These are phyloP conservation scores for Cabera pusaria DNA, from an alignment of 2,888 invertebrate genomes.

Conservation along the genomic window DNA sequence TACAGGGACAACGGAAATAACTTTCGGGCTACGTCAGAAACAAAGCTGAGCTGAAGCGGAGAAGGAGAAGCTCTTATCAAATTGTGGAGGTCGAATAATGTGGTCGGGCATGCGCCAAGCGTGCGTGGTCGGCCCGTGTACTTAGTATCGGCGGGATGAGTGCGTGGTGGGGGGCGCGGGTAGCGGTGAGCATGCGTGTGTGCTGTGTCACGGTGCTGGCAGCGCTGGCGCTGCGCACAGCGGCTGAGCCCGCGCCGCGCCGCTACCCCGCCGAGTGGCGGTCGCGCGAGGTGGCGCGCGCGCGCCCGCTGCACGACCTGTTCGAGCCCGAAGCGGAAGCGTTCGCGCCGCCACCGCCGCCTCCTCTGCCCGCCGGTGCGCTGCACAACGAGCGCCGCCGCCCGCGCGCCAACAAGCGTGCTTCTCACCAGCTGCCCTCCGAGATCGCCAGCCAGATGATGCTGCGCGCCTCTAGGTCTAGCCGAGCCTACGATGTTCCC, in stretches of 20 bases:
- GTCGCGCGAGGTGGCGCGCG: slow-evolving; percentile 56
- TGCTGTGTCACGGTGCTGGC: slow-evolving; percentile 70
- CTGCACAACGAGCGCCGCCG: slow-evolving; percentile 65
- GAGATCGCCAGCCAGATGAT: slow-evolving; percentile 90
- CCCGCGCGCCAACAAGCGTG: slow-evolving; percentile 61
- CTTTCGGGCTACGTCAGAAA: not conserved
- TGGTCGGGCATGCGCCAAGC: slow-evolving; percentile 71
- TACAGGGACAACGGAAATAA: slow-evolving; percentile 18
- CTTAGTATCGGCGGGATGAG: slow-evolving; percentile 69
- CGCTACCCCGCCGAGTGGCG: slow-evolving; percentile 65
- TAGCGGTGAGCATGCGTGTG: slow-evolving; percentile 69
- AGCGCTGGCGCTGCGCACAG: slow-evolving; percentile 69
- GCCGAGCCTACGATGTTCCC: slow-evolving; percentile 92
- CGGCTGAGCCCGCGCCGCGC: slow-evolving; percentile 65
- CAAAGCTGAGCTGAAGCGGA: slow-evolving; percentile 39
- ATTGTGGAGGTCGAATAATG: slow-evolving; percentile 61
- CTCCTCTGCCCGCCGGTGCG: slow-evolving; percentile 53
- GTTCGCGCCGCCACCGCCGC: slow-evolving; percentile 47
- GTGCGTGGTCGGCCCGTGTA: slow-evolving; percentile 61
- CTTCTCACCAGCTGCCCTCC: slow-evolving; percentile 69
- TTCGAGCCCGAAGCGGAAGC: slow-evolving; percentile 57
- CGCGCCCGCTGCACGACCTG: slow-evolving; percentile 65
- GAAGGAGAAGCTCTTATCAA: slow-evolving; percentile 39
- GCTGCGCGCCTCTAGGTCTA: slow-evolving; percentile 89
- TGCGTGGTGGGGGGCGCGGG: slow-evolving; percentile 65